phyloP scores from a whole-genome alignment of 1,140 invertebrate genomes.

The Drosophila jambulina region DNA sequence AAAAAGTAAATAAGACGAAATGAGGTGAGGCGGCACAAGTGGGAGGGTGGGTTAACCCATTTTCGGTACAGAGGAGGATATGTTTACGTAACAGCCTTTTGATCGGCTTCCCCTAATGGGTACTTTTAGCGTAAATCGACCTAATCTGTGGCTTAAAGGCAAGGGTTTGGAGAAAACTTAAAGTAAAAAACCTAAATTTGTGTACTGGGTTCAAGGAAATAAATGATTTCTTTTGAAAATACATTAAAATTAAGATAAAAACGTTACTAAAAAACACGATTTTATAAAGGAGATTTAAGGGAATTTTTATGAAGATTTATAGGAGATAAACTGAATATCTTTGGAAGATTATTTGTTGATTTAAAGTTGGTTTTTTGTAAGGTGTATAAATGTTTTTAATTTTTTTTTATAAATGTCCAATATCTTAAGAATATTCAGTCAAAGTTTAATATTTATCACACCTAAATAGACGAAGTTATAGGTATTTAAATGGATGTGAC shows the following conservation, averaged over 20 bases:
- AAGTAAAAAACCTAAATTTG: not conserved
- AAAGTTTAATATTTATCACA: too few species aligned
- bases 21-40: not conserved
- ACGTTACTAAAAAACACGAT: not conserved
- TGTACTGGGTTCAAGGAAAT: not conserved
- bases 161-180: too few species aligned
- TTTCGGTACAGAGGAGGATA: constrained; percentile 9
- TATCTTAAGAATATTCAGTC: too few species aligned
- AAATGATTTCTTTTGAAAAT: not conserved
- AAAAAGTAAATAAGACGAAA: not conserved
- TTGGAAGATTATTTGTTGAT: too few species aligned
- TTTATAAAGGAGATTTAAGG: not conserved
- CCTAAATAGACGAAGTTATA: too few species aligned
- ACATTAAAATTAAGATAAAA: not conserved
- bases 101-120: constrained; percentile 2
- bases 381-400: too few species aligned
- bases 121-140: constrained; percentile 4
- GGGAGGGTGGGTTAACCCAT: constrained; percentile 1
- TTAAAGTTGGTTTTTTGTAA: too few species aligned
- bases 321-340: too few species aligned
- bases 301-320: not conserved
- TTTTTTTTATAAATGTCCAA: too few species aligned
- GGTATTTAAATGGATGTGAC: too few species aligned
- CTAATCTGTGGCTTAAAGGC: constrained; percentile 5
- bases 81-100: constrained; percentile 12